Conservation (phyloP, 2,888 invertebrate genomes). For the Ophraella communa region DNA sequence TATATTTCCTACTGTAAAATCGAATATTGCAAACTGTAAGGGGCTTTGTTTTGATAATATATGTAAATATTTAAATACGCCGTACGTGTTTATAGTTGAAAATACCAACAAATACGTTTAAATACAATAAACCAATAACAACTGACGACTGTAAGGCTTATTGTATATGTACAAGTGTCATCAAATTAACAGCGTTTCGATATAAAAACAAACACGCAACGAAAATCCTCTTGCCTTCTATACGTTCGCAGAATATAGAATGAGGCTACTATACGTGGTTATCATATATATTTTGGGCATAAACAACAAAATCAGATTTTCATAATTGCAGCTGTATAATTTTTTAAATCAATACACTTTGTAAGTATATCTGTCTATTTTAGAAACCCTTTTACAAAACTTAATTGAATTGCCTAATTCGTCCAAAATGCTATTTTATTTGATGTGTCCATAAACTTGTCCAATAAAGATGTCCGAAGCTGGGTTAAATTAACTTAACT, state of each 20-base stretch:
- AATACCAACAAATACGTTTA: neutral
- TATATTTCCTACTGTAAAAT: no score
- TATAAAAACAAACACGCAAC: slow-evolving; percentile 13
- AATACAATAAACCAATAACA: neutral
- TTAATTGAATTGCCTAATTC: no score
- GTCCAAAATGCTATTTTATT: no score
- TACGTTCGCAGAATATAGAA: slow-evolving; percentile 12
- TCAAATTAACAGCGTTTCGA: slow-evolving; percentile 4
- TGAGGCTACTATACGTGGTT: neutral
- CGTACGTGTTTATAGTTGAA: neutral
- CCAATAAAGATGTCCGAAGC: no score
- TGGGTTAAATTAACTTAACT: no score
- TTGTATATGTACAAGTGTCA: neutral
- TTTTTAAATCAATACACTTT: neutral
- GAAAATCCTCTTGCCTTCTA: neutral
- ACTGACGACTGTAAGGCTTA: neutral
- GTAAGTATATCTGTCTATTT: neutral
- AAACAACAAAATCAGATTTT: neutral
- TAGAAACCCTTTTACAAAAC: no score
- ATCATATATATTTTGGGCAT: neutral
- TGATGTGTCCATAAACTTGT: no score
- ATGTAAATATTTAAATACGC: neutral
- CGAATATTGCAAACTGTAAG: no score
- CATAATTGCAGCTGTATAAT: neutral
- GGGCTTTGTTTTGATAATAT: neutral